These are phyloP conservation scores for Metopia argyrocephala DNA, from an alignment of 2,888 invertebrate genomes.

Conservation along the genomic window DNA sequence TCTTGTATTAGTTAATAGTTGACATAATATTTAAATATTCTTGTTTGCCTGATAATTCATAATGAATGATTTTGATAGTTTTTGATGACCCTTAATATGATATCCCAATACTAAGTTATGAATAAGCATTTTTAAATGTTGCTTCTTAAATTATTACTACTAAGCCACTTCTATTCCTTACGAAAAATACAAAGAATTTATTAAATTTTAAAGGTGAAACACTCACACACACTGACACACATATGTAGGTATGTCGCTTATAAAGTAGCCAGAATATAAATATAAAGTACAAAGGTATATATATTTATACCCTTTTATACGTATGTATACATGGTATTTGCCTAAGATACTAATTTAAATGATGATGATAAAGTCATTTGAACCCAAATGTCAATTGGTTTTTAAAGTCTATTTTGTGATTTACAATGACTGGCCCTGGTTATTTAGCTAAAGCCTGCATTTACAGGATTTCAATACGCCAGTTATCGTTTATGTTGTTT, in stretches of 20 bases:
- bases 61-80: neutral
- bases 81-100: neutral
- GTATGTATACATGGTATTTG: slow-evolving; percentile 20
- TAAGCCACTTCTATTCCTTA: slow-evolving; percentile 29
- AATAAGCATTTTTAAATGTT: neutral
- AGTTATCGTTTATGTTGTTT: too few species aligned
- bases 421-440: slow-evolving; percentile 63
- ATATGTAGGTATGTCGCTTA: too few species aligned
- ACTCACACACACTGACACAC: slow-evolving; percentile 5
- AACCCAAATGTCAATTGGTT: slow-evolving; percentile 63
- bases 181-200: slow-evolving; percentile 28
- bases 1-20: slow-evolving; percentile 2
- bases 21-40: slow-evolving; percentile 35
- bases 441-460: slow-evolving; percentile 1
- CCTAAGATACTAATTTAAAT: slow-evolving; percentile 20
- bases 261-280: neutral
- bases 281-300: neutral
- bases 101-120: slow-evolving; percentile 23
- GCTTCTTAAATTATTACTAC: slow-evolving; percentile 6
- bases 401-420: slow-evolving; percentile 62
- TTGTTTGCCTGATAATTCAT: slow-evolving; percentile 6
- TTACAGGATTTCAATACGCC: too few species aligned
- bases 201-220: slow-evolving; percentile 27
- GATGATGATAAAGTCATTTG: slow-evolving; percentile 61
- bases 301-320: slow-evolving; percentile 25